Percentiles rank a stretch among this genome's conserved stretches.
These are phyloP conservation scores for Psilopogon haemacephalus DNA, from an alignment of 2,113 vertebrate species.

Conservation along the genomic window DNA sequence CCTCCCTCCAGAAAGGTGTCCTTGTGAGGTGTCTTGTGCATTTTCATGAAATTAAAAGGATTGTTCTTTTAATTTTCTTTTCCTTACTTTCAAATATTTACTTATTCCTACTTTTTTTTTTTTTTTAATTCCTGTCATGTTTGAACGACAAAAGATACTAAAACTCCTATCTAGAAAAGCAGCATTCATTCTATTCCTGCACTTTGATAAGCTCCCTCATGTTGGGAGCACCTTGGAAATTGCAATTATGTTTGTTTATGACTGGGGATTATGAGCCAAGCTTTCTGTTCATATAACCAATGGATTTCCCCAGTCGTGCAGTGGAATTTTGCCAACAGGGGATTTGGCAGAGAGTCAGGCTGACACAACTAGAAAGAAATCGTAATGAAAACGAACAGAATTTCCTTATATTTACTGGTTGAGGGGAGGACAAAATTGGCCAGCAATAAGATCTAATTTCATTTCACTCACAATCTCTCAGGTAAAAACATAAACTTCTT, in stretches of 20 bases:
- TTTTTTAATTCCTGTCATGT: not conserved
- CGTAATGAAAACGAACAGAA: not conserved
- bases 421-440: not conserved
- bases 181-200: not conserved
- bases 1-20: not conserved
- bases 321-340: slow-evolving; percentile 12
- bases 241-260: not conserved
- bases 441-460: not conserved
- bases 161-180: not conserved
- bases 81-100: not conserved
- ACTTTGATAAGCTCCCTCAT: not conserved
- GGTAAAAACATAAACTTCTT: not conserved
- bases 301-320: not conserved
- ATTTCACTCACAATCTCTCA: not conserved
- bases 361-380: not conserved
- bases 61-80: not conserved
- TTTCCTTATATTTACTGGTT: not conserved
- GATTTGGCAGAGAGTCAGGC: not conserved
- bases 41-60: not conserved
- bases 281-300: not conserved
- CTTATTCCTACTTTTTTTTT: not conserved
- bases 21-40: not conserved
- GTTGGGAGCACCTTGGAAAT: not conserved
- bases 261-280: not conserved
- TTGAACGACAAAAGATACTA: not conserved